phyloP scores from a whole-genome alignment of 2,797 vertebrate species.

The Epinephelus awoara region DNA sequence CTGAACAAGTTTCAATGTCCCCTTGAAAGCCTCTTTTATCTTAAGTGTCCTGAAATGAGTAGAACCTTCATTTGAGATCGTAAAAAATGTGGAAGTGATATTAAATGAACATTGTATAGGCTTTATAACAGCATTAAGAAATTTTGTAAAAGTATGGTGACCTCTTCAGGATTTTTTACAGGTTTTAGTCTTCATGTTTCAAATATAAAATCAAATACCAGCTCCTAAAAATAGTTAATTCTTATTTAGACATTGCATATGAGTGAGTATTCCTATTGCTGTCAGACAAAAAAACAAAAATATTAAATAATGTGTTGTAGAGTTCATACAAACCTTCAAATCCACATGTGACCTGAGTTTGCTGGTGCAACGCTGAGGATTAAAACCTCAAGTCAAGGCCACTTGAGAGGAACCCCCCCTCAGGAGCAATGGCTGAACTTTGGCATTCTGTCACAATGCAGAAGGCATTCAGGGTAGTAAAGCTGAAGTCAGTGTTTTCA shows the following conservation, averaged over 20 bases:
- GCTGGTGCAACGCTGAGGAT: constrained; percentile 86
- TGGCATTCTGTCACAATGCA: constrained; percentile 65
- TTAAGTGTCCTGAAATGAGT: constrained; percentile 37
- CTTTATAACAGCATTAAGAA: constrained; percentile 44
- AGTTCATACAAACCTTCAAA: constrained; percentile 80
- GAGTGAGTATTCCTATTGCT: constrained; percentile 88
- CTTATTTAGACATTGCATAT: constrained; percentile 90
- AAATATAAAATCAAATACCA: constrained; percentile 63
- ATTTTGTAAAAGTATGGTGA: constrained; percentile 31
- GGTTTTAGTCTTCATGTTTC: constrained; percentile 36
- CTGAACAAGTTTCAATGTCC: constrained; percentile 27
- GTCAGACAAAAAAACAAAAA: constrained; percentile 83
- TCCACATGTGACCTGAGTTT: constrained; percentile 68
- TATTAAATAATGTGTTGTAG: constrained; percentile 87
- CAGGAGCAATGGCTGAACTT: constrained; percentile 66
- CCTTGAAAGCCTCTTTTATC: constrained; percentile 5
- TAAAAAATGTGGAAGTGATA: constrained; percentile 39
- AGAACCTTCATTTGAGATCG: constrained; percentile 38
- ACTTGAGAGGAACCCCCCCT: constrained; percentile 49
- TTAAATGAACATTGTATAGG: constrained; percentile 14
- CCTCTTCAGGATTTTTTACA: constrained; percentile 37
- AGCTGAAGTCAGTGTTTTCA: constrained; percentile 61
- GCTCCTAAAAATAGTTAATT: constrained; percentile 60
- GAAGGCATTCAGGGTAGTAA: constrained; percentile 64
- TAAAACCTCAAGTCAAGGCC: constrained; percentile 83